Base-by-base conservation (phyloP, 2,797 vertebrate genomes). In the Margarornis squamiger region DNA sequence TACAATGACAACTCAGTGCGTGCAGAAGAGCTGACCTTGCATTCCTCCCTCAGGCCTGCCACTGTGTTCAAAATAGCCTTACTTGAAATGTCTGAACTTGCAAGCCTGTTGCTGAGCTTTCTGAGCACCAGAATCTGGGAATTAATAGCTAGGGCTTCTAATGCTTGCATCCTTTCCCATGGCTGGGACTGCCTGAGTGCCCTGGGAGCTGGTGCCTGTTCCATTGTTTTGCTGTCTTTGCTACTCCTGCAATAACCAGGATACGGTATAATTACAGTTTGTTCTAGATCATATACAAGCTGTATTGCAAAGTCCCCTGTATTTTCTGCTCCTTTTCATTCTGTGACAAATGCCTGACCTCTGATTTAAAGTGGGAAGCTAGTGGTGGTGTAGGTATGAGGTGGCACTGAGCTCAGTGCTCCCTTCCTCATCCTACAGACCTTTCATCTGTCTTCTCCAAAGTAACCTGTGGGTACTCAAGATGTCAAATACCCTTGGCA, bases 71-170 rank as follows among this genome's bases (percentile, higher is more conserved):
- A 73, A 92, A 62, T 43, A 72, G 27, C 46, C 70, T 71, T 49
- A 52, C 48, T 68, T 68, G 51, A 68, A 86, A 52, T 38, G 90
- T n/a, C 74, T 89, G 80, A 84, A 92, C 84, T 95, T 91, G 88
- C 54, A 78, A 29, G 38, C 22, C 62, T 71, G 17, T 46, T 88
- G 36, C 54, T 62, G 83, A 93, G 46, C 43, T 79, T 89, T 51
- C 55, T 54, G 24, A 85, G 66, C 29, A 70, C 26, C 22, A 89
- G 59, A 61, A 48, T 73, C 58, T 68, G 65, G 41, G 79, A 77
- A 81, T 86, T 88, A 78, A 74, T 30, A 72, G 49, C 62, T 38
- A 36, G 24, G 6, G 9, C 39, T 92, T 48, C 36, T 59, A 90
- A 55, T 45, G 20, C 14, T 82, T 66, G 39, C 46, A 66, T 70